Base-by-base conservation (phyloP, 2,888 invertebrate species). In the Eurois occulta region DNA sequence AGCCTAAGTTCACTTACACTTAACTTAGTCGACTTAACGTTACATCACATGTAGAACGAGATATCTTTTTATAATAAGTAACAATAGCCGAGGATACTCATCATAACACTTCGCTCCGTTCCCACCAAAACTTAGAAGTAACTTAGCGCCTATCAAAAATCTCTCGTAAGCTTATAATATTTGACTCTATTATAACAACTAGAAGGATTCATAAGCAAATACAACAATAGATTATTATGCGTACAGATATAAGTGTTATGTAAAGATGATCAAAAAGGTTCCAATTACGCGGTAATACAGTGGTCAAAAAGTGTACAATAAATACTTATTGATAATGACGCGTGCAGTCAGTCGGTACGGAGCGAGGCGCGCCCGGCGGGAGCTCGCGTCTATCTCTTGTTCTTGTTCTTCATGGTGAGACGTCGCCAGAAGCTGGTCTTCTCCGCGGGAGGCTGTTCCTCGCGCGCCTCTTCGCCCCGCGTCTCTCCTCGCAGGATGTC, bases 361-460 rank as follows among this genome's bases (percentile, higher is more conserved):
- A 94, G 92, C 93, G 91, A 91, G 66, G 80, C 89, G 91, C 88
- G 87, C 86, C 83, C 83, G 85, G 87, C 82, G 75, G 83, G 88
- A 89, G 90, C 89, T 75, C 75, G 80, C 81, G 93, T 89, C 94
- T 97, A 97, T 97, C 97, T 97, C 94, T 97, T 97, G 89, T 97
- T 97, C 91, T 97, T 97, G 89, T 97, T 97, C 92, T 97, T 97
- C 97, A 97, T 97, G 86, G 97, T 97, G 89, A 98, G 97, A 91
- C 97, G 97, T 92, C 97, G 97, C 97, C 97, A 97, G 96, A 97
- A 97, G 93, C 97, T 97, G 76, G 97, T 97, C 93, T 97, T 97
- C 90, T 97, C 97, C 4, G 96, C 94, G 46, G 96, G 94, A 84
- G 97, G 95, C 90, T 94, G 94, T 87, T 96, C 95, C 86, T 97